Evolutionary conservation across 2,113 vertebrate genomes (phyloP).

Genomic region (Barbus barbus): DNA sequence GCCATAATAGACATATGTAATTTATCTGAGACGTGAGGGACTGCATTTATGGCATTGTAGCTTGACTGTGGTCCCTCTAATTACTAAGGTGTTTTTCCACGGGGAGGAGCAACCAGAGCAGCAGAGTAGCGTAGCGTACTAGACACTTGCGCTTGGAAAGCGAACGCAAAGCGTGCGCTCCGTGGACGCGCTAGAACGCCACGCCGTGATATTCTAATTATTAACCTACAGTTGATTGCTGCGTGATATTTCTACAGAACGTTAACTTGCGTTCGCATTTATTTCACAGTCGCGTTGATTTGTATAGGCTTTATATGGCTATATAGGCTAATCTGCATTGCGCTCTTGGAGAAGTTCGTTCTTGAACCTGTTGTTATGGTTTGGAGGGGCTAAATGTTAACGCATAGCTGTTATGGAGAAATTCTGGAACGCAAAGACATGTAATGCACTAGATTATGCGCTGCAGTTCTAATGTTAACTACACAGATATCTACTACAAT

Average conservation of each 20-base stretch:
- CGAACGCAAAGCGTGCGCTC: conserved; percentile 14
- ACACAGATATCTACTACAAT: conserved; percentile 29
- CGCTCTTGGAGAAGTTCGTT: neutral
- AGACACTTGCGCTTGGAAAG: neutral
- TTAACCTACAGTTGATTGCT: neutral
- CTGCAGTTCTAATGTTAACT: conserved; percentile 7
- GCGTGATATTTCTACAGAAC: neutral
- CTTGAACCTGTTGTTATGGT: neutral
- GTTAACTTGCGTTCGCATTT: neutral
- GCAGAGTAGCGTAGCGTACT: neutral
- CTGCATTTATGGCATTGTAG: neutral
- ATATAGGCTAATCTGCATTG: too few relatives aligned
- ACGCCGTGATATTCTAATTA: neutral
- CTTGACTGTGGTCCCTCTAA: conserved; percentile 15
- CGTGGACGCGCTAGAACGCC: neutral
- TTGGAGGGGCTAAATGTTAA: neutral
- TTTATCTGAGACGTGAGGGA: neutral
- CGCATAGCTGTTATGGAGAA: neutral
- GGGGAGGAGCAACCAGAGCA: conserved; percentile 32
- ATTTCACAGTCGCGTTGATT: neutral
- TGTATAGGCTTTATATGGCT: too few relatives aligned
- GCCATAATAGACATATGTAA: neutral
- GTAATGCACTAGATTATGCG: neutral
- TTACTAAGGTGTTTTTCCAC: conserved; percentile 34
- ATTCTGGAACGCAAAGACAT: neutral